These are phyloP conservation scores for Cricetomys ansorgei DNA, from an alignment of 2,113 vertebrate species.

Conservation along the genomic window DNA sequence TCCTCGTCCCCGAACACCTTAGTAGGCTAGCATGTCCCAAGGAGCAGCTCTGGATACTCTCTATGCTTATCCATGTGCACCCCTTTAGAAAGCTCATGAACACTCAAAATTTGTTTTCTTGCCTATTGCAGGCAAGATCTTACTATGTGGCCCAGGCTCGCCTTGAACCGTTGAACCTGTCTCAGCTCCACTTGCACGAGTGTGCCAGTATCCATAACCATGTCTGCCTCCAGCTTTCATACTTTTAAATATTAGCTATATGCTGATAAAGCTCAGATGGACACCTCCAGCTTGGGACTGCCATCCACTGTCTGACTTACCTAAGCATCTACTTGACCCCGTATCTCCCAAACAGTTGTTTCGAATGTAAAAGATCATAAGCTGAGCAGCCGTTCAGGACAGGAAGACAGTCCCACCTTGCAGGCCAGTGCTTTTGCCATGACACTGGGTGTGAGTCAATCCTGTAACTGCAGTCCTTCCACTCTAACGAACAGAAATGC, in stretches of 20 bases:
- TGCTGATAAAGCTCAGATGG: neutral
- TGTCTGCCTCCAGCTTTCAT: neutral
- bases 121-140: neutral
- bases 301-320: neutral
- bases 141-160: neutral
- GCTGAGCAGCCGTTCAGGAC: neutral
- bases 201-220: neutral
- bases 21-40: rapidly evolving
- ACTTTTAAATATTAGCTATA: neutral
- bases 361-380: neutral
- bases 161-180: neutral
- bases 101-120: neutral
- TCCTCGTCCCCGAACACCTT: neutral
- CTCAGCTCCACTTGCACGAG: neutral
- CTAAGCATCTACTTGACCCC: neutral
- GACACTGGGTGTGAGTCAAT: neutral
- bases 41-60: neutral
- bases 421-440: neutral
- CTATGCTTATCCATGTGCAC: neutral
- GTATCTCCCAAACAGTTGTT: neutral
- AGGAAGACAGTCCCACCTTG: neutral
- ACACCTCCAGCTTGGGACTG: neutral
- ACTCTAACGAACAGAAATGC: neutral
- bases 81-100: neutral
- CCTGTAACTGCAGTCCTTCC: neutral